Conservation (phyloP, 2,113 vertebrate genomes). For the Catharus bicknelli region DNA sequence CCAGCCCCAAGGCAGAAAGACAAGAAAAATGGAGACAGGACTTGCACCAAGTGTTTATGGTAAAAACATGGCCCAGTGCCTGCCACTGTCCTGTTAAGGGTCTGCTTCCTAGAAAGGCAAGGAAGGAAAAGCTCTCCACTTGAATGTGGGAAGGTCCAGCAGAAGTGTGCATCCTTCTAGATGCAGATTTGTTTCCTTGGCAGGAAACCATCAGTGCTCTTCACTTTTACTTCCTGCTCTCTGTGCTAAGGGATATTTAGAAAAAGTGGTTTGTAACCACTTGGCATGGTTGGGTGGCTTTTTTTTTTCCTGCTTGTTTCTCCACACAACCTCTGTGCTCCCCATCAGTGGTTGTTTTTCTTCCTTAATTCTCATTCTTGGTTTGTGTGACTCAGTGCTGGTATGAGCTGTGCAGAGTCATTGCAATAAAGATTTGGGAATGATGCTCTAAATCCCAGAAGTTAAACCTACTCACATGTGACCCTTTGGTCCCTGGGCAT, state of each 20-base stretch:
- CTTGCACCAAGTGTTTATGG: neutral
- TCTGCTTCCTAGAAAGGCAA: neutral
- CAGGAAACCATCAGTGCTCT: neutral
- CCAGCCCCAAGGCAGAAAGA: neutral
- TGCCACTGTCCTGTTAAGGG: neutral
- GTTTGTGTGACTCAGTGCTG: neutral
- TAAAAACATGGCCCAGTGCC: neutral
- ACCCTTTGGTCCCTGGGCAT: rapidly evolving
- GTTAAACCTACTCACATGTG: rapidly evolving
- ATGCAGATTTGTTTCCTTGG: neutral
- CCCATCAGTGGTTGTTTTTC: neutral
- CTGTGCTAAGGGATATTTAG: neutral
- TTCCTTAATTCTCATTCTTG: neutral
- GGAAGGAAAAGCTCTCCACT: neutral
- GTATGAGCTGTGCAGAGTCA: neutral
- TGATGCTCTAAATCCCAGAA: neutral
- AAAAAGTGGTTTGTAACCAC: neutral
- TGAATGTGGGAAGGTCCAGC: neutral
- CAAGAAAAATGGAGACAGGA: neutral
- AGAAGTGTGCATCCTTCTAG: neutral
- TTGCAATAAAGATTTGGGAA: neutral
- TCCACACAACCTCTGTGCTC: neutral
- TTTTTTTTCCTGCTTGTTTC: neutral
- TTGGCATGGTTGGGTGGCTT: neutral
- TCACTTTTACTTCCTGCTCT: neutral